Percentiles rank a stretch among this genome's conserved stretches.
phyloP scores from a whole-genome alignment of 2,113 vertebrate genomes.

The Isurus oxyrinchus region DNA sequence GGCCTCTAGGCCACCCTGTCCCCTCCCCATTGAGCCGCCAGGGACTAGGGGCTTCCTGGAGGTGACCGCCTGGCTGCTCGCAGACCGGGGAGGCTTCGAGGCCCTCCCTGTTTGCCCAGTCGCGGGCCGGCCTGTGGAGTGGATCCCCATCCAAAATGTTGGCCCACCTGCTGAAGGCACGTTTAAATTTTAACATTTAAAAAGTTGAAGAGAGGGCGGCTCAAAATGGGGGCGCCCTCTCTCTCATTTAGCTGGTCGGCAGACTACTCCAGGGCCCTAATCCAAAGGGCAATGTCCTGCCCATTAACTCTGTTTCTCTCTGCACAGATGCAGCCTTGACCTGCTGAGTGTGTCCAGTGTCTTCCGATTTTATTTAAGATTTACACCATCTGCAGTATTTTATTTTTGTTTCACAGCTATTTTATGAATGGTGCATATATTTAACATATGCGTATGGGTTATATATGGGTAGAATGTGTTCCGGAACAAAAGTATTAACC shows the following conservation, averaged over 20 bases:
- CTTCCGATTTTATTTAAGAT: no score
- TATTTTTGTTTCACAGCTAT: not conserved
- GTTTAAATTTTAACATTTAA: not conserved
- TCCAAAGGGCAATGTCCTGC: no score
- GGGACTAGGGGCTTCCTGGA: not conserved
- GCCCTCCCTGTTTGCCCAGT: no score
- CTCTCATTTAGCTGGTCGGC: no score
- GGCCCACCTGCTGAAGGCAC: not conserved
- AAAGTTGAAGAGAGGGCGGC: no score
- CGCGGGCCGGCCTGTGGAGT: not conserved
- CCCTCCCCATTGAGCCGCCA: no score
- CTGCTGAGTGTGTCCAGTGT: not conserved
- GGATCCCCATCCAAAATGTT: not conserved
- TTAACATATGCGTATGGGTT: not conserved
- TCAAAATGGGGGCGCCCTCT: no score
- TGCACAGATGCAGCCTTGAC: no score
- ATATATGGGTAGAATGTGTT: not conserved
- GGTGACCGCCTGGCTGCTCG: not conserved
- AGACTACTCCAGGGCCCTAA: no score
- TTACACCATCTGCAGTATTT: not conserved
- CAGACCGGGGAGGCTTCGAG: not conserved
- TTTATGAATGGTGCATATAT: not conserved
- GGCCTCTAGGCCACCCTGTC: no score
- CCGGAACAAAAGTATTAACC: not conserved
- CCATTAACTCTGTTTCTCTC: no score